A percentile compares a stretch with the other conserved stretches of the same genome.
phyloP scores from a whole-genome alignment of 2,888 invertebrate genomes.

The Gortyna flavago region DNA sequence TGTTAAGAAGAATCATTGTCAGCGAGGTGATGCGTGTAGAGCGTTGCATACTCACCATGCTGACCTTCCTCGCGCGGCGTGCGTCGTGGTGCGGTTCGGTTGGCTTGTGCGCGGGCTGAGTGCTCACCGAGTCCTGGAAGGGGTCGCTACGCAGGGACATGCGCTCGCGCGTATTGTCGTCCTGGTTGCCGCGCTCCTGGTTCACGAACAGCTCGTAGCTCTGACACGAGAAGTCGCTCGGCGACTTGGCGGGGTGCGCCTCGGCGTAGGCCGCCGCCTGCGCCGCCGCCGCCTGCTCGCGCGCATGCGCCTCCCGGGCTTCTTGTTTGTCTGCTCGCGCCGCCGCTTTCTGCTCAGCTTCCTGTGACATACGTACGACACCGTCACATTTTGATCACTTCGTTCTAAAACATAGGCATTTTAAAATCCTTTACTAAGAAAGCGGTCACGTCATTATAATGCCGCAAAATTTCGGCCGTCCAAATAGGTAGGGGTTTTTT shows the following conservation, averaged over 20 bases:
- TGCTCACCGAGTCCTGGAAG: conserved; percentile 96
- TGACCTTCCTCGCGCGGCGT: conserved; percentile 95
- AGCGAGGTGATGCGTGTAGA: conserved; percentile 77
- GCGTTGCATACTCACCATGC: conserved; percentile 94
- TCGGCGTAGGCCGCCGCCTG: conserved; percentile 91
- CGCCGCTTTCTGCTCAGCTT: conserved; percentile 95
- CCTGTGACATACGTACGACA: conserved; percentile 85
- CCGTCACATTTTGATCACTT: neutral
- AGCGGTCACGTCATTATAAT: neutral
- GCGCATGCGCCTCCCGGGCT: conserved; percentile 90
- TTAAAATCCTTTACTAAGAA: neutral
- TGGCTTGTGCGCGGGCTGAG: conserved; percentile 92
- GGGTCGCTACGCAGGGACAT: conserved; percentile 97
- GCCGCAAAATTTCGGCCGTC: too few species aligned
- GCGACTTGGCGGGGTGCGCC: conserved; percentile 95
- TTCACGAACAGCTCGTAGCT: conserved; percentile 97
- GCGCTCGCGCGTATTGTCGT: conserved; percentile 97
- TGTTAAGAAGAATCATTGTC: conserved; percentile 79
- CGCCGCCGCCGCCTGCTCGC: conserved; percentile 91
- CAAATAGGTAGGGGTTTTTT: neutral
- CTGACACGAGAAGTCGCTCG: conserved; percentile 97
- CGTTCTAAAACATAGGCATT: neutral
- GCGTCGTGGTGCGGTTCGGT: conserved; percentile 90
- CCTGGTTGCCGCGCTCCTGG: conserved; percentile 96
- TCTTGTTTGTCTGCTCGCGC: conserved; percentile 92